Evolutionary conservation across 2,797 vertebrate genomes (phyloP), one percentile per base, ranked within the genome.

Genomic region (Etheostoma nigrum): DNA sequence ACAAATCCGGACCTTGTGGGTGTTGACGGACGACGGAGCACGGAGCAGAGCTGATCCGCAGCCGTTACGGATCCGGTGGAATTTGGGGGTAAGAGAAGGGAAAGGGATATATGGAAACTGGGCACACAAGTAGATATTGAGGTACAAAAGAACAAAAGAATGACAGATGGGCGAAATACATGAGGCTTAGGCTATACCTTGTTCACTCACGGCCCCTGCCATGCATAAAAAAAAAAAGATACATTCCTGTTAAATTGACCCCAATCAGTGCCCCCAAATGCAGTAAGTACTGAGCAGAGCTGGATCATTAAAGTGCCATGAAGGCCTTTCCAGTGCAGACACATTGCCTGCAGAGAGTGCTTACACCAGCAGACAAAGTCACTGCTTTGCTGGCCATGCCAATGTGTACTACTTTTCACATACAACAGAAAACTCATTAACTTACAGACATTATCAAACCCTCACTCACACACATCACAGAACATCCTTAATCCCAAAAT

Each of bases 401-500:
- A 61, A 42, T 25, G 48, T 67, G 60, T 69, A 25, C 33, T 66
- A 15, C 33, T 72, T 76, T 74, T 73, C 53, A 84, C 55, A 71
- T 18, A 40, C 58, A 79, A 64, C 45, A 74, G 52, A 78, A 79
- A 80, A 82, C 68, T 78, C 65, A 85, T 85, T 76, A 83, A 57
- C 57, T 71, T 72, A 25, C 76, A 66, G 81, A 84, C 54, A 82
- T 60, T 51, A 66, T 80, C 63, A 70, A 74, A 76, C 62, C 64
- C 55, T 81, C 58, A n/a, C 62, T 49, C 76, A 48, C 82, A 74
- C 33, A 3, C 68, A 85, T 62, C 57, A 58, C 70, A 64, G 67
- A 69, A 69, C 72, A 75, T 71, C 80, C 66, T 83, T 88, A 89
- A 89, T 88, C 82, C 74, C 40, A 54, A 59, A 2, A 8, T 77